A percentile compares a stretch with the other conserved stretches of the same genome.
These are phyloP conservation scores for Antechinus flavipes DNA, from an alignment of 2,113 vertebrate genomes.

Conservation along the genomic window DNA sequence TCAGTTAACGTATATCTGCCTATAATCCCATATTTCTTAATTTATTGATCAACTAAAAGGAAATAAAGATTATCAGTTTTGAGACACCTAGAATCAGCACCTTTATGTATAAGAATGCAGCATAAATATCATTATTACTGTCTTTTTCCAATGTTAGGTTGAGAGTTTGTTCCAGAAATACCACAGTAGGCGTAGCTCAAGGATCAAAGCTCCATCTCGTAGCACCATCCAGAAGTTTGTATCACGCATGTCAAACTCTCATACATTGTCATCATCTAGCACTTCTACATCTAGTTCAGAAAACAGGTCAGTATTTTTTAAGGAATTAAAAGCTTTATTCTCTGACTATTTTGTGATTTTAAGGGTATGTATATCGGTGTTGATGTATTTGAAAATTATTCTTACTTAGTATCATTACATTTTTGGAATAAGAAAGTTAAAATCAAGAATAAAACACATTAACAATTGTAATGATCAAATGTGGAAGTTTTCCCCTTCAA, in stretches of 20 bases:
- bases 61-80: conserved; percentile 42
- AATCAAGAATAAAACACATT: conserved; percentile 33
- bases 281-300: conserved; percentile 92
- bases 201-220: conserved; percentile 95
- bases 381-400: conserved; percentile 65
- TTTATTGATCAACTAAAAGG: conserved; percentile 27
- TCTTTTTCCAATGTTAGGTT: conserved; percentile 89
- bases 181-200: conserved; percentile 93
- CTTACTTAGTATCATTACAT: conserved; percentile 59
- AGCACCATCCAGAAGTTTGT: conserved; percentile 97
- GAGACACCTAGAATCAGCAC: background rate
- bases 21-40: conserved; percentile 46
- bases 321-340: conserved; percentile 74
- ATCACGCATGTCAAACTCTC: conserved; percentile 94
- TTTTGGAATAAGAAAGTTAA: conserved; percentile 54
- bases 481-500: conserved; percentile 18
- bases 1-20: background rate
- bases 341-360: conserved; percentile 52
- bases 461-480: background rate
- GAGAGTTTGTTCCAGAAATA: conserved; percentile 97
- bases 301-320: conserved; percentile 89
- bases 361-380: conserved; percentile 51
- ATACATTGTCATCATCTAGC: conserved; percentile 91
- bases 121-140: conserved; percentile 74
- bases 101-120: conserved; percentile 50